Conservation (phyloP, 2,888 invertebrate species). For the Eumerus sabulonum region DNA sequence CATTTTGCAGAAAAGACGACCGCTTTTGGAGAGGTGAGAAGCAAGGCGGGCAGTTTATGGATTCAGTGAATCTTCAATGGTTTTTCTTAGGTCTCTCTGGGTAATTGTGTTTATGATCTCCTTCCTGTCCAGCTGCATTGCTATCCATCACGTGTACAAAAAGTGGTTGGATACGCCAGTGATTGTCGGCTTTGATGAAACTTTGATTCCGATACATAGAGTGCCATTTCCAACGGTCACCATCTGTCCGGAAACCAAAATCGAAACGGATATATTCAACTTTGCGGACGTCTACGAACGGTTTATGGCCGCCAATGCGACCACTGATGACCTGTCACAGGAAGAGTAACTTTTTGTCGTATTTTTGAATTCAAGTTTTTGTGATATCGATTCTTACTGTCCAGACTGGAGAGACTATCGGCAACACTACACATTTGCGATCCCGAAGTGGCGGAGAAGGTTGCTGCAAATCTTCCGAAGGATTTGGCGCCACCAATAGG, state of each 20-base stretch:
- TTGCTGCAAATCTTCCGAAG: slow-evolving; percentile 71
- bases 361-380: no score
- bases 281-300: slow-evolving; percentile 72
- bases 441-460: slow-evolving; percentile 72
- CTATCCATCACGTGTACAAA: slow-evolving; percentile 75
- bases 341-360: slow-evolving; percentile 66
- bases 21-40: slow-evolving; percentile 75
- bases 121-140: slow-evolving; percentile 74
- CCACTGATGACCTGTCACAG: slow-evolving; percentile 61
- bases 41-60: neutral
- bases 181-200: slow-evolving; percentile 86
- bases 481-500: slow-evolving; percentile 69
- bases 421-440: slow-evolving; percentile 77
- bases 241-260: slow-evolving; percentile 77
- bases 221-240: slow-evolving; percentile 78
- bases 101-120: slow-evolving; percentile 74
- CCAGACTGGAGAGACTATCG: slow-evolving; percentile 73
- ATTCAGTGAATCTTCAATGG: neutral
- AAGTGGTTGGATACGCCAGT: slow-evolving; percentile 80
- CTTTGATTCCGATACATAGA: slow-evolving; percentile 81
- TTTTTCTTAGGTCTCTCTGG: slow-evolving; percentile 74
- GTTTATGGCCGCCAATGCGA: slow-evolving; percentile 70
- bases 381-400: no score
- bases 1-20: slow-evolving; percentile 76
- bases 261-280: slow-evolving; percentile 74